These are phyloP conservation scores for Macropus fuliginosus DNA, from an alignment of 2,797 vertebrate species.

Conservation along the genomic window DNA sequence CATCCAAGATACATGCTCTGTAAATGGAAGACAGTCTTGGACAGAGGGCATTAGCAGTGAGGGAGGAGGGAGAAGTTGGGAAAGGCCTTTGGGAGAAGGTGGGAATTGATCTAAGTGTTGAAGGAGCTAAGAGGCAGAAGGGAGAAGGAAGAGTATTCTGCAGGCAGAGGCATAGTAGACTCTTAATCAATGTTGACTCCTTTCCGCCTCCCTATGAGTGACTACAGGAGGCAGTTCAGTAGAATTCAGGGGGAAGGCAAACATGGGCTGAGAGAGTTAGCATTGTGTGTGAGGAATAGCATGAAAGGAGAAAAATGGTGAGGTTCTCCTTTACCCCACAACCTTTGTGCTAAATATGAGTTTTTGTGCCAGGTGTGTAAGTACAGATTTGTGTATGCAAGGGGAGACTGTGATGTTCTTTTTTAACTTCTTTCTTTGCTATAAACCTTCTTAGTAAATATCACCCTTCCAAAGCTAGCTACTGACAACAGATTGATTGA, in stretches of 20 bases:
- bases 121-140: background rate
- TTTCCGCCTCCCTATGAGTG: background rate
- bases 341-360: background rate
- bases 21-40: background rate
- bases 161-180: background rate
- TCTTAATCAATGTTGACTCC: background rate
- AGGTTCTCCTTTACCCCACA: background rate
- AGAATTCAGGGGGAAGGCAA: background rate
- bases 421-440: background rate
- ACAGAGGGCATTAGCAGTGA: background rate
- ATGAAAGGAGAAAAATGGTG: background rate
- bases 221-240: background rate
- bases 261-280: background rate
- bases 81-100: background rate
- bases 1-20: background rate
- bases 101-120: background rate
- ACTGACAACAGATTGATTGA: background rate
- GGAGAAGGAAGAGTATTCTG: background rate
- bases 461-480: background rate
- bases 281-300: background rate
- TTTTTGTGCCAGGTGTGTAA: background rate
- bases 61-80: background rate
- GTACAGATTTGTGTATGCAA: background rate
- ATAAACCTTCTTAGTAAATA: background rate
- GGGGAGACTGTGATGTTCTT: background rate